Evolutionary conservation across 2,113 vertebrate genomes (phyloP), one percentile per base, ranked within the genome.

Genomic region (Hydropotes inermis): DNA sequence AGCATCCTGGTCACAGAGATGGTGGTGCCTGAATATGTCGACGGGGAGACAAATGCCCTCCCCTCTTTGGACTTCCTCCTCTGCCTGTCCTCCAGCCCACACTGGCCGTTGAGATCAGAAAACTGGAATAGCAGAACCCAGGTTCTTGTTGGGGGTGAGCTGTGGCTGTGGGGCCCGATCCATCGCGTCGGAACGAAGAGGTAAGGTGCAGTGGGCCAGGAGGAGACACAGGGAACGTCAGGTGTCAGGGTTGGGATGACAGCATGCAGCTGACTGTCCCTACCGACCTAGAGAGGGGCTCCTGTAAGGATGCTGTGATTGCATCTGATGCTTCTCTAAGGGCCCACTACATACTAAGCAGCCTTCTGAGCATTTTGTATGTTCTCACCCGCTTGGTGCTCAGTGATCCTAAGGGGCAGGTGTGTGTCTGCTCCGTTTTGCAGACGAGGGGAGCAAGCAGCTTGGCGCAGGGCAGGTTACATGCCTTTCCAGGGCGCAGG

Each of bases 371-470:
- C 5, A 2, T 33, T 43, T 30, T 6, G 6, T 25, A 2, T 19
- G 16, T 30, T 30, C 19, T 50, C 27, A 36, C 14, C 33, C 15
- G 1, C 16, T 3, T 36, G 43, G 39, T 27, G 47, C 43, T 57
- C 16, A 11, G 23, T 7, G 7, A 4, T 9, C 1, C 0, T 0
- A 1, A 50, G 43, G 4, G 33, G 16, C 3, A 2, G 1, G 15
- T 2, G 3, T 1, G 1, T 19, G 16, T 10, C 1, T 12, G 0
- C n/a, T n/a, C 74, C 14, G 0, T 6, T 16, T 21, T 64, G 14
- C 30, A 13, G 19, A 12, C 1, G 4, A 50, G 58, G 14, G 36
- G 16, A 4, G 23, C 3, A 16, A 14, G 16, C 14, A 43, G 6
- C 3, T 21, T n/a, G 8, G 50, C 47, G 17, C 13, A 54, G 16